Conservation (phyloP, 2,113 vertebrate species). For the Mobula birostris region DNA sequence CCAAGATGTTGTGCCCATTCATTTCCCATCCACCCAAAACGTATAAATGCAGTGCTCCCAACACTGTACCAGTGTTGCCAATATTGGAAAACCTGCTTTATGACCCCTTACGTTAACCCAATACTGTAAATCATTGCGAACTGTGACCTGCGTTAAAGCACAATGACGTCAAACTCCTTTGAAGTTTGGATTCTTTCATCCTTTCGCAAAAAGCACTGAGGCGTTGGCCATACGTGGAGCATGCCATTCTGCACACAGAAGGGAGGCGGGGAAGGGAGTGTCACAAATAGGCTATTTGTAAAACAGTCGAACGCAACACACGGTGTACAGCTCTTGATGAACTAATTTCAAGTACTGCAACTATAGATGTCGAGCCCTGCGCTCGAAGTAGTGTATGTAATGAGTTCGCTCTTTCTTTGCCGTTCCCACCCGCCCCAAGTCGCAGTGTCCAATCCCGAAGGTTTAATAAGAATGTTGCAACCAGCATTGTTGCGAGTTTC, state of each 20-base stretch:
- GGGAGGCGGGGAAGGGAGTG: neutral
- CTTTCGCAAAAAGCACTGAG: neutral
- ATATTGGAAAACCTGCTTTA: too few species aligned
- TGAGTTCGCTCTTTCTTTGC: too few species aligned
- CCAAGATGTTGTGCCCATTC: too few species aligned
- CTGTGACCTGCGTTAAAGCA: too few species aligned
- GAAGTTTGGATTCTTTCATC: neutral
- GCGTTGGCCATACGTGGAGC: neutral
- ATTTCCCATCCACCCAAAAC: too few species aligned
- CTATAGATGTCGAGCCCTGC: neutral
- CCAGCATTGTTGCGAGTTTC: constrained; percentile 11
- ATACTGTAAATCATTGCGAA: too few species aligned
- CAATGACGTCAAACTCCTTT: neutral
- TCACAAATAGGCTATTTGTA: neutral
- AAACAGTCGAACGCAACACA: neutral
- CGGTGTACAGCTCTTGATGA: too few species aligned
- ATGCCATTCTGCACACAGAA: neutral
- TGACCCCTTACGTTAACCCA: too few species aligned
- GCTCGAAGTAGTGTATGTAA: neutral
- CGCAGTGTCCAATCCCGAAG: neutral
- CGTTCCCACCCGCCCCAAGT: neutral
- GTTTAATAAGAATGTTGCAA: neutral
- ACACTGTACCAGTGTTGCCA: too few species aligned
- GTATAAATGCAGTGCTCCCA: too few species aligned
- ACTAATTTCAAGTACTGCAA: too few species aligned